phyloP scores from a whole-genome alignment of 2,797 vertebrate genomes.

The Rhincodon typus region DNA sequence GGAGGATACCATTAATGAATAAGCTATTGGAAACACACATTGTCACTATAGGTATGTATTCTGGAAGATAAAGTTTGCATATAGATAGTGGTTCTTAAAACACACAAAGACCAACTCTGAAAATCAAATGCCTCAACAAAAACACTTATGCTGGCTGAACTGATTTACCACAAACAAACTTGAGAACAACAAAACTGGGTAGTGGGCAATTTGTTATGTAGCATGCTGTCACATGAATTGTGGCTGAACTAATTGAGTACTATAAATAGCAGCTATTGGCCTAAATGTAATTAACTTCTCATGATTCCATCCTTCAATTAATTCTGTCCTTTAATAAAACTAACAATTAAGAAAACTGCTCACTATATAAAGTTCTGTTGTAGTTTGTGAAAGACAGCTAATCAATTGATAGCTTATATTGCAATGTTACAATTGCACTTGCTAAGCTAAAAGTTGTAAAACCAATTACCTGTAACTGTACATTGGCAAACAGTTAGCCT shows the following conservation, averaged over 20 bases:
- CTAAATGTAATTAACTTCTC: constrained; percentile 13
- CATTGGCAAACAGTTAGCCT: neutral
- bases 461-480: neutral
- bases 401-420: neutral
- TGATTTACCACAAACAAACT: neutral
- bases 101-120: neutral
- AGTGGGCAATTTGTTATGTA: neutral
- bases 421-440: neutral
- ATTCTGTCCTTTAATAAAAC: neutral
- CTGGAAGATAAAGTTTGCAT: neutral
- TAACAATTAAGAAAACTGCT: neutral
- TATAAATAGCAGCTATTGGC: constrained; percentile 7
- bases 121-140: neutral
- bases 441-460: neutral
- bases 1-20: neutral
- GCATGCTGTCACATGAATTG: neutral
- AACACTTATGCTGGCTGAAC: neutral
- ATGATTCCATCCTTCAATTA: constrained; percentile 5
- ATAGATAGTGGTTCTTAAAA: neutral
- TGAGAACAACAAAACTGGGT: neutral
- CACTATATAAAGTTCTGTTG: neutral
- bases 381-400: neutral
- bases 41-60: neutral
- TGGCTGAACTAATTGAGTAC: neutral
- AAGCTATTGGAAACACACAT: neutral